phyloP scores from a whole-genome alignment of 1,140 invertebrate species.

The Reticulitermes speratus region DNA sequence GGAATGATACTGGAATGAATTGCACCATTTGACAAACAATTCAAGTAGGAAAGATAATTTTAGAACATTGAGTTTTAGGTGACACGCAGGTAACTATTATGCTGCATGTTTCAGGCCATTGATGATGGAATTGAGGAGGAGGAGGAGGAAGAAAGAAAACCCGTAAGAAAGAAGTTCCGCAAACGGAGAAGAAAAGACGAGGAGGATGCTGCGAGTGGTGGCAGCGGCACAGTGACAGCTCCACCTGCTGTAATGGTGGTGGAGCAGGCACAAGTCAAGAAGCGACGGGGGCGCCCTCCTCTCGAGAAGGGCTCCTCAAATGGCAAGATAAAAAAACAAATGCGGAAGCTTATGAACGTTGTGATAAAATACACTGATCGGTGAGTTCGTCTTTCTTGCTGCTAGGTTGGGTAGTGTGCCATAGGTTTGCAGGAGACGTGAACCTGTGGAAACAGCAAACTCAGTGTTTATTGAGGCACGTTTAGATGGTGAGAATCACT shows the following conservation, averaged over 20 bases:
- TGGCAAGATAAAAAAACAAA: constrained; percentile 43
- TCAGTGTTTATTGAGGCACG: neutral
- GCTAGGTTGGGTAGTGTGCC: neutral
- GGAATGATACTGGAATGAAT: no score
- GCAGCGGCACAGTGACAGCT: neutral
- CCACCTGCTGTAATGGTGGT: neutral
- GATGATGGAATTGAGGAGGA: constrained; percentile 41
- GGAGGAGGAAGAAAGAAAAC: constrained; percentile 34
- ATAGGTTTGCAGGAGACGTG: neutral
- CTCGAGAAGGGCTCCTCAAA: constrained; percentile 22
- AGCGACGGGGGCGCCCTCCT: constrained; percentile 29
- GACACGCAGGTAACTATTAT: neutral
- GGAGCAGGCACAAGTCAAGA: constrained; percentile 30
- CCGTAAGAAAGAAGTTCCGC: constrained; percentile 32
- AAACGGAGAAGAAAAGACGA: constrained; percentile 39
- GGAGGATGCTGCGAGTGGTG: constrained; percentile 31
- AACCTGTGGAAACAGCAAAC: neutral
- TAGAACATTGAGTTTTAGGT: neutral
- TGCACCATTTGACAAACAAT: no score
- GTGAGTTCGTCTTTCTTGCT: constrained; percentile 38
- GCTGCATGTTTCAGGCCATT: constrained; percentile 37
- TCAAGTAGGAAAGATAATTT: no score
- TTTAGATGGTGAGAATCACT: neutral
- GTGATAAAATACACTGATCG: constrained; percentile 57
- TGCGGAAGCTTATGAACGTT: constrained; percentile 57